Base-by-base conservation (phyloP, 2,888 invertebrate species). In the Folsomia candida region DNA sequence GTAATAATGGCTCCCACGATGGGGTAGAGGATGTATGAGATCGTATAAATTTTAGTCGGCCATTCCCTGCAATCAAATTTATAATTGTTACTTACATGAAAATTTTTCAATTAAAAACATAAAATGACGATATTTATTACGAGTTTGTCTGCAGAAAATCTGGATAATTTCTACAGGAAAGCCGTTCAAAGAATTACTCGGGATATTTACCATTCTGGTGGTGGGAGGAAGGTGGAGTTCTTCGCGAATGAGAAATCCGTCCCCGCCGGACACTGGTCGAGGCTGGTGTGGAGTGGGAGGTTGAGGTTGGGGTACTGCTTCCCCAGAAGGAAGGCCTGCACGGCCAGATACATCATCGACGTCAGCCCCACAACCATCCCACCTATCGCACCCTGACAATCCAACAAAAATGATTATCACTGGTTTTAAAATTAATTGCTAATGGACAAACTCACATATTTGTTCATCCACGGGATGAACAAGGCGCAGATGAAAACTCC, bases 391-490 rank as follows among this genome's bases (percentile, higher is more conserved):
- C 78, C 78, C 76, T 78, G 64, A 22, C 24, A n/a, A n/a, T n/a
- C n/a, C n/a, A n/a, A n/a, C n/a, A n/a, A n/a, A n/a, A n/a, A n/a
- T n/a, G n/a, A n/a, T n/a, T n/a, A n/a, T n/a, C n/a, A n/a, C n/a
- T n/a, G n/a, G n/a, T n/a, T n/a, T n/a, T n/a, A n/a, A n/a, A n/a
- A n/a, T n/a, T n/a, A n/a, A n/a, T n/a, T n/a, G n/a, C n/a, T n/a
- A n/a, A n/a, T n/a, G n/a, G n/a, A n/a, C n/a, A 26, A 6, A 51
- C 51, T 75, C 70, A 77, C 78, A 27, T 57, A 68, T 72, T 70
- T 73, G 54, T 79, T 79, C 51, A 78, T 70, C 27, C 73, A 76
- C 9, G 79, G 79, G 62, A 79, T 69, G 27, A 78, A 78, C 1
- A 78, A 47, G 2, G 75, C 79, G 69, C 74, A 73, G 6, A 75